Percentiles rank a stretch among this genome's conserved stretches.
Conservation (phyloP, 1,140 invertebrate species). For the Pseudomyrmex concolor region DNA sequence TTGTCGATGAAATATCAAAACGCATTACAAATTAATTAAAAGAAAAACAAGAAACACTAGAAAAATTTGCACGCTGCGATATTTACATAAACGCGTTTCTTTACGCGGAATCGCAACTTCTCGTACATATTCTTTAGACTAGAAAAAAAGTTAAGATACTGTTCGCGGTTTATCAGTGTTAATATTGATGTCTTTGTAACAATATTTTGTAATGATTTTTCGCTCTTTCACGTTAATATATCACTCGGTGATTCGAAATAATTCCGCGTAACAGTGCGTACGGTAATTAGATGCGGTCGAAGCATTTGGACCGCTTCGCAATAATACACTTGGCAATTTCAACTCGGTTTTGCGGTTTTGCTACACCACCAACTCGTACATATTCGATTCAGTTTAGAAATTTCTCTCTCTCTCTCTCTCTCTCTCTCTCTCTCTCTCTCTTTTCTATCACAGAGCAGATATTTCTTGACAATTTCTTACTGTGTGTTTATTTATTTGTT, state of each 20-base stretch:
- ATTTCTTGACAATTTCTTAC: slow-evolving; percentile 8
- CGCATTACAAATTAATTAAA: background rate
- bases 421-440: too few species aligned
- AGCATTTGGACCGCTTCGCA: slow-evolving; percentile 26
- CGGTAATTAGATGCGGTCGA: slow-evolving; percentile 59
- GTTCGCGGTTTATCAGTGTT: slow-evolving; percentile 55
- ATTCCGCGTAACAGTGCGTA: slow-evolving; percentile 71
- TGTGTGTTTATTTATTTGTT: slow-evolving; percentile 16
- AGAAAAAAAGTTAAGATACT: slow-evolving; percentile 27
- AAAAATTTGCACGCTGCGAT: background rate
- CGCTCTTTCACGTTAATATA: background rate
- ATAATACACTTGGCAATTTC: slow-evolving; percentile 22
- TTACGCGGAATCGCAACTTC: background rate
- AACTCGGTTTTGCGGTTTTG: slow-evolving; percentile 12
- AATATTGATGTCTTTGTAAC: background rate
- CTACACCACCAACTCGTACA: background rate
- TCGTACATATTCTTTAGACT: background rate
- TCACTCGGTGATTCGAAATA: slow-evolving; percentile 59
- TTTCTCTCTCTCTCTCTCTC: too few species aligned
- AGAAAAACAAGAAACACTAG: background rate
- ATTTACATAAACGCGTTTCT: background rate
- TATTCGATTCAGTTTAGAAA: too few species aligned
- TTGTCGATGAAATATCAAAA: background rate
- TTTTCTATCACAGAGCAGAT: background rate
- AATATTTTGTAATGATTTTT: slow-evolving; percentile 32